phyloP scores from a whole-genome alignment of 2,888 invertebrate species.

The Erpobdella octoculata region DNA sequence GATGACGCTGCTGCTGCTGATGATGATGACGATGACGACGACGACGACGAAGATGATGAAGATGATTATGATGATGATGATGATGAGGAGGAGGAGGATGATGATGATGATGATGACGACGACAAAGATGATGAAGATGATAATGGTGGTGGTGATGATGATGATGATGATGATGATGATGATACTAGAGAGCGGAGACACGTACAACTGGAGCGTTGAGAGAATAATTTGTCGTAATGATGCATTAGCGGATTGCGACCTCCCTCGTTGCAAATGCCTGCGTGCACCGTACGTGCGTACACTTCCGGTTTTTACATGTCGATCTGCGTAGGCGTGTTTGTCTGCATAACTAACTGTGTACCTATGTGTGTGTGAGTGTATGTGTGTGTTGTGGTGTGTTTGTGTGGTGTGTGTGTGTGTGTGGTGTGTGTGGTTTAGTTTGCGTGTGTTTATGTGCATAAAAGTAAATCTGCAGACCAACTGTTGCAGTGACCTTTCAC shows the following conservation, averaged over 20 bases:
- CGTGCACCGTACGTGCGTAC: too few species aligned
- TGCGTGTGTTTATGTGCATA: background rate
- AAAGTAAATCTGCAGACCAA: background rate
- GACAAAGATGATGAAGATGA: background rate
- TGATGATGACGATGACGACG: too few species aligned
- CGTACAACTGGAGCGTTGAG: too few species aligned
- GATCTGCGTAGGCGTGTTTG: background rate
- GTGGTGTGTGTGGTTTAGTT: background rate
- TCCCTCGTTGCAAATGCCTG: too few species aligned
- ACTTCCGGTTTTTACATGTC: background rate
- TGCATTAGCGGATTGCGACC: too few species aligned
- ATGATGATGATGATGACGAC: background rate
- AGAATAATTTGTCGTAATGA: too few species aligned
- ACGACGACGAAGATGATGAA: too few species aligned
- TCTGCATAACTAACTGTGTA: background rate
- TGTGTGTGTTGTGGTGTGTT: background rate
- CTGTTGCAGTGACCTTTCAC: too few species aligned
- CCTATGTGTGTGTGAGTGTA: background rate
- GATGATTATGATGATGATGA: background rate
- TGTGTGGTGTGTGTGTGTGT: background rate
- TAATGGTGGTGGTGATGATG: conserved; percentile 7
- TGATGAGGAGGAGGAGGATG: background rate
- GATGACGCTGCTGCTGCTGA: too few species aligned
- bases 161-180: background rate
- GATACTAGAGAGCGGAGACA: background rate